Conservation (phyloP, 1,140 invertebrate genomes). For the Lepidostoma basale region DNA sequence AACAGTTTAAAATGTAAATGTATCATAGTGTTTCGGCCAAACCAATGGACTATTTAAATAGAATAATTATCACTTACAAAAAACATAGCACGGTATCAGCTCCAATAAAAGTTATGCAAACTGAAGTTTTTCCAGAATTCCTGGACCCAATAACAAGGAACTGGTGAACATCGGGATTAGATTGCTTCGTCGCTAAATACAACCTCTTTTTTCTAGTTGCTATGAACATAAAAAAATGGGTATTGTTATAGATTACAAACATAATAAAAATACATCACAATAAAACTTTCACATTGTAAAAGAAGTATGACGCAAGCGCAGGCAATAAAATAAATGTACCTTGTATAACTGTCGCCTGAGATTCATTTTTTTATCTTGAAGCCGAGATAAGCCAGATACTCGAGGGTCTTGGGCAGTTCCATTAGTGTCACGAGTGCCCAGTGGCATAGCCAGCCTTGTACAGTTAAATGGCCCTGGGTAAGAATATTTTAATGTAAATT, state of each 20-base stretch:
- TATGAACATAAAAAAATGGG: not conserved
- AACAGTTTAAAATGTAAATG: too few species aligned
- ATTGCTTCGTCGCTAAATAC: slow-evolving; percentile 94
- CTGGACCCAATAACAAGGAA: slow-evolving; percentile 97
- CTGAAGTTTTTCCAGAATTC: slow-evolving; percentile 91
- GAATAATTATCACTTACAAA: too few species aligned
- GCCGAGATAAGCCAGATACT: slow-evolving; percentile 95
- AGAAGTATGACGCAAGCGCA: too few species aligned
- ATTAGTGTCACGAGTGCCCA: slow-evolving; percentile 90
- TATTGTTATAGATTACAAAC: not conserved
- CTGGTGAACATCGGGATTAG: slow-evolving; percentile 93
- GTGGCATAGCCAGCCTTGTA: slow-evolving; percentile 93
- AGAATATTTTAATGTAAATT: too few species aligned
- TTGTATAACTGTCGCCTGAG: slow-evolving; percentile 83
- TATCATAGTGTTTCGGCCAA: too few species aligned
- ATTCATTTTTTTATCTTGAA: slow-evolving; percentile 93
- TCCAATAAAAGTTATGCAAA: slow-evolving; percentile 87
- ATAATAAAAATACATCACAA: too few species aligned
- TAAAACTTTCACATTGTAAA: too few species aligned
- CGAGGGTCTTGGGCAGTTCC: slow-evolving; percentile 87
- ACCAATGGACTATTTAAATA: too few species aligned
- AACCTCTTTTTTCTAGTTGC: slow-evolving; percentile 90
- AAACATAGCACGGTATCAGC: slow-evolving; percentile 67
- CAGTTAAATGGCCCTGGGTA: slow-evolving; percentile 86
- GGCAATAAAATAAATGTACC: too few species aligned